phyloP scores from a whole-genome alignment of 1,140 invertebrate species.

The Penaeus chinensis region DNA sequence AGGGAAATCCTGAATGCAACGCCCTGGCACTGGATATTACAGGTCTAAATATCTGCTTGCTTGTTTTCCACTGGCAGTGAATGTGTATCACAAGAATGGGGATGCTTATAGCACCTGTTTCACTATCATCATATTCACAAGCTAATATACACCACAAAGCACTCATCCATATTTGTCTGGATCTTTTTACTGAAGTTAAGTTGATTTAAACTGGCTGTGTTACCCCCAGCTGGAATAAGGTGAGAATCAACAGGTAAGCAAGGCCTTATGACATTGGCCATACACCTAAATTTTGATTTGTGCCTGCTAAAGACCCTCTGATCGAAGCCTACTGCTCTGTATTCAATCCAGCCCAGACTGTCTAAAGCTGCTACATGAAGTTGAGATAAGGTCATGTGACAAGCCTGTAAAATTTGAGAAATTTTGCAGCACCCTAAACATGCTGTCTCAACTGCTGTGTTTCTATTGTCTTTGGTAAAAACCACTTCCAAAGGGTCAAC shows the following conservation, averaged over 20 bases:
- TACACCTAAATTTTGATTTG: slow-evolving; percentile 56
- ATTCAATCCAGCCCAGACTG: slow-evolving; percentile 15
- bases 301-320: slow-evolving; percentile 33
- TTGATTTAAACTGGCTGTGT: too few relatives aligned
- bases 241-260: slow-evolving; percentile 52
- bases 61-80: slow-evolving; percentile 56
- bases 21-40: slow-evolving; percentile 55
- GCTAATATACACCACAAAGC: too few relatives aligned
- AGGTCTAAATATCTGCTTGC: slow-evolving; percentile 40
- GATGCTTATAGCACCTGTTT: too few relatives aligned
- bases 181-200: too few relatives aligned
- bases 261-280: slow-evolving; percentile 16
- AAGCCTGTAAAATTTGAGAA: not conserved
- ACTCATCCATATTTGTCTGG: too few relatives aligned
- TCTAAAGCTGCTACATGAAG: slow-evolving; percentile 47
- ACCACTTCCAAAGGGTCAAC: too few relatives aligned
- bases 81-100: slow-evolving; percentile 55
- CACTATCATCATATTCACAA: too few relatives aligned
- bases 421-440: too few relatives aligned
- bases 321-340: not conserved
- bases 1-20: slow-evolving; percentile 33
- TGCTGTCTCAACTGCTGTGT: too few relatives aligned
- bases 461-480: too few relatives aligned
- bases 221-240: not conserved
- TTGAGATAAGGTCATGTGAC: not conserved